Base-by-base conservation (phyloP, 2,113 vertebrate genomes). In the Thalassoma bifasciatum region DNA sequence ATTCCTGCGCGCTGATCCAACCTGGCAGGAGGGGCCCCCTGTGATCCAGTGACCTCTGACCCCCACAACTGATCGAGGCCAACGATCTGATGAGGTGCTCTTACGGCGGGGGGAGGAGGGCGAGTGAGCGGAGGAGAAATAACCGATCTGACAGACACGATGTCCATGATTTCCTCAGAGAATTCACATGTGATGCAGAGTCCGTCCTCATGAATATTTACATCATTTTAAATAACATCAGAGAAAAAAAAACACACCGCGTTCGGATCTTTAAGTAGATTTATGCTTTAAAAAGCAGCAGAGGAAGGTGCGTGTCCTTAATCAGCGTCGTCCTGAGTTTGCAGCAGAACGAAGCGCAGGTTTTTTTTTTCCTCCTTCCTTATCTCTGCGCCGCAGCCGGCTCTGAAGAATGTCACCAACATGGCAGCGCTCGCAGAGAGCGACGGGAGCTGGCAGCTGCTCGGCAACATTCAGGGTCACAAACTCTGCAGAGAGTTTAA, bases 11-110 rank as follows among this genome's bases (percentile, higher is more conserved):
- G 84, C 77, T 83, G 82, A 90, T 88, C 57, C 16, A 19, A 90
- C 61, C 62, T 81, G 75, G 84, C 59, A 16, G 56, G 66, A 70
- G 36, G 62, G 62, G 44, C 74, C 83, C 82, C 82, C 23, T 17
- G 79, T 60, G 75, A 85, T 81, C 24, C 14, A 47, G 66, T 51
- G 57, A 88, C 79, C 90, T 89, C 38, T 93, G 85, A 90, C 87
- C 83, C 84, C 75, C 24, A 40, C 58, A 70, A 69, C 54, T 30
- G 64, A 87, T 79, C 46, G 40, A 78, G 79, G 56, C 75, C 62
- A 85, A 66, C 60, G 74, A 92, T 92, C 91, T 90, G 87, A 91
- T 89, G 87, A 91, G 74, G 49, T 19, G 37, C n/a, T 61, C 51
- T 74, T 40, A 44, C 44, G 26, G 62, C 13, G 22, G 74, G 47